These are phyloP conservation scores for Eudemis profundana DNA, from an alignment of 2,888 invertebrate genomes.

Conservation along the genomic window DNA sequence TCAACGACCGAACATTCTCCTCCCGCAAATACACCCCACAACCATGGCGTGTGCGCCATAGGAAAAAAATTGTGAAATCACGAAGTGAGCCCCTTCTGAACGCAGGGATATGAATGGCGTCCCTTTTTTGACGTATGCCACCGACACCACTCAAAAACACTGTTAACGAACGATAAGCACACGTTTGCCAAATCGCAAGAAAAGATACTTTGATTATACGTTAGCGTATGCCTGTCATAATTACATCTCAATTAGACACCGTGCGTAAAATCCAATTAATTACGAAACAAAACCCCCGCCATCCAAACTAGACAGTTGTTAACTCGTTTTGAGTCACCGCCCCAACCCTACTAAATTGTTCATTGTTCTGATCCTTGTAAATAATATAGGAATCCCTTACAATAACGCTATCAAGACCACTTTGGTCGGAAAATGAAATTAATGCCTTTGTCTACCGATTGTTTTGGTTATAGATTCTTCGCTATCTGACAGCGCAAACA, in stretches of 20 bases:
- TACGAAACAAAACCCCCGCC: not conserved
- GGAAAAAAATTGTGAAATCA: no score
- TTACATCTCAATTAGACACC: not conserved
- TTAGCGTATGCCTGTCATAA: no score
- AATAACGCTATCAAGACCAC: slow-evolving; percentile 14
- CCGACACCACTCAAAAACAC: no score
- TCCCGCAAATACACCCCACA: no score
- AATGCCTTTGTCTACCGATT: slow-evolving; percentile 16
- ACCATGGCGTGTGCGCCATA: no score
- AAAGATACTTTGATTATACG: no score
- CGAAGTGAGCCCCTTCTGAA: no score
- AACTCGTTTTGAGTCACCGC: not conserved
- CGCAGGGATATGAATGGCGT: no score
- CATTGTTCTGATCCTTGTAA: slow-evolving; percentile 7
- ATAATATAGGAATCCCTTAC: slow-evolving; percentile 12
- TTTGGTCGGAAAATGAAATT: not conserved
- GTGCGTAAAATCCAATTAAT: not conserved
- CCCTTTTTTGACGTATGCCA: no score
- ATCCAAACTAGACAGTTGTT: not conserved
- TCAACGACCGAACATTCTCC: no score
- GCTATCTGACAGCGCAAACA: not conserved
- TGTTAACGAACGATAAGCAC: no score
- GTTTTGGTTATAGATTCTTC: slow-evolving; percentile 2
- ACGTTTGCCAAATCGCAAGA: no score
- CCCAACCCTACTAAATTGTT: slow-evolving; percentile 8